A percentile compares a stretch with the other conserved stretches of the same genome.
phyloP scores from a whole-genome alignment of 1,140 invertebrate genomes.

The Lepidotrigona ventralis region DNA sequence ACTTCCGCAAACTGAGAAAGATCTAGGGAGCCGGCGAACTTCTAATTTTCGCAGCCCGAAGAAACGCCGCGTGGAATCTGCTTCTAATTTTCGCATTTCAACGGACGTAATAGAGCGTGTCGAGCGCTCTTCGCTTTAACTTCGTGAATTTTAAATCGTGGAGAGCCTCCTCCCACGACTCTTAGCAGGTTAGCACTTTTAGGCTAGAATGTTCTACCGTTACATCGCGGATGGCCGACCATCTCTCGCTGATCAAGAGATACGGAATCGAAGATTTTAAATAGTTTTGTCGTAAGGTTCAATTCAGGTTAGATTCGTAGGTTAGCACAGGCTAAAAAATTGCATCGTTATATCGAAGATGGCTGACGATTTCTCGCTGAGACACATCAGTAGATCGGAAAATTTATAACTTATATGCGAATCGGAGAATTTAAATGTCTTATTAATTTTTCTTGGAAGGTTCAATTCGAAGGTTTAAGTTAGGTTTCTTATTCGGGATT shows the following conservation, averaged over 20 bases:
- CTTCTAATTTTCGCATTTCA: slow-evolving; percentile 28
- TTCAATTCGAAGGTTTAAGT: too few relatives aligned
- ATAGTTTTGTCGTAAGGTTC: too few relatives aligned
- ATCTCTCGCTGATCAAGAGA: neutral
- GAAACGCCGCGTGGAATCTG: neutral
- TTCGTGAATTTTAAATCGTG: neutral
- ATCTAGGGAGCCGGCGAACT: slow-evolving; percentile 4
- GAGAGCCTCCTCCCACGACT: neutral
- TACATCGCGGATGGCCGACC: neutral
- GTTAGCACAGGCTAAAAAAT: neutral
- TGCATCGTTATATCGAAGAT: neutral
- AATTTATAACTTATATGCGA: neutral
- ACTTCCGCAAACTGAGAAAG: slow-evolving; percentile 14
- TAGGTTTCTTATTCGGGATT: too few relatives aligned
- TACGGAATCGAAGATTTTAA: neutral
- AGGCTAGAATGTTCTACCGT: neutral
- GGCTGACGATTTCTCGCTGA: neutral
- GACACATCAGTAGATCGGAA: neutral
- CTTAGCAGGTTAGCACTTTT: neutral
- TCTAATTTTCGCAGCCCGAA: slow-evolving; percentile 23
- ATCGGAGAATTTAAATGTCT: neutral
- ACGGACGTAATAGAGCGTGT: slow-evolving; percentile 13
- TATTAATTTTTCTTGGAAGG: neutral
- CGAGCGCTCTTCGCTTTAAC: slow-evolving; percentile 4
- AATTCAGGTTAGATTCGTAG: too few relatives aligned